Evolutionary conservation across 2,888 invertebrate species (phyloP).

Genomic region (Adelognathus sp.): DNA sequence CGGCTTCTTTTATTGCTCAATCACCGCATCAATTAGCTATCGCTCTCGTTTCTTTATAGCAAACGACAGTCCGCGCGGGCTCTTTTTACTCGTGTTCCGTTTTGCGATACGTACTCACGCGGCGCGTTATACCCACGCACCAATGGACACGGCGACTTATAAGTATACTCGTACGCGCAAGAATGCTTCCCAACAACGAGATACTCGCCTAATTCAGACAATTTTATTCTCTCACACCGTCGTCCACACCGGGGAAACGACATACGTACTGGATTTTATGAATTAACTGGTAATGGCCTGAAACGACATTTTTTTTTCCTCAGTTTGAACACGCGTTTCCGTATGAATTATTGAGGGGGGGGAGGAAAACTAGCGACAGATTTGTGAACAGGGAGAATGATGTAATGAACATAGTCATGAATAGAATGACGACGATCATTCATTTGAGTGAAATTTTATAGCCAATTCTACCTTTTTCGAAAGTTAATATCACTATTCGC

Average conservation of each 20-base stretch:
- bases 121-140: neutral
- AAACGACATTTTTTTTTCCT: no score
- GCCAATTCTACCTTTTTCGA: no score
- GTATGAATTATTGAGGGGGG: no score
- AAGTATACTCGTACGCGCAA: neutral
- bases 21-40: conserved; percentile 67
- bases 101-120: conserved; percentile 12
- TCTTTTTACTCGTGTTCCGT: conserved; percentile 12
- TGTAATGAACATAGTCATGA: no score
- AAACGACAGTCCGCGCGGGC: conserved; percentile 20
- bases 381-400: no score
- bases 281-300: neutral
- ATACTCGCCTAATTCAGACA: conserved; percentile 5
- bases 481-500: no score
- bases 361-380: no score
- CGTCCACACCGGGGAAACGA: neutral
- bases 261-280: neutral
- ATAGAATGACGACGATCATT: no score
- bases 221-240: neutral
- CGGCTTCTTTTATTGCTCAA: conserved; percentile 67
- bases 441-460: no score
- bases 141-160: conserved; percentile 23
- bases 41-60: conserved; percentile 65
- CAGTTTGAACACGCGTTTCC: no score
- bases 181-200: neutral